Evolutionary conservation across 2,113 vertebrate species (phyloP).

Genomic region (Aspiorhynchus laticeps): DNA sequence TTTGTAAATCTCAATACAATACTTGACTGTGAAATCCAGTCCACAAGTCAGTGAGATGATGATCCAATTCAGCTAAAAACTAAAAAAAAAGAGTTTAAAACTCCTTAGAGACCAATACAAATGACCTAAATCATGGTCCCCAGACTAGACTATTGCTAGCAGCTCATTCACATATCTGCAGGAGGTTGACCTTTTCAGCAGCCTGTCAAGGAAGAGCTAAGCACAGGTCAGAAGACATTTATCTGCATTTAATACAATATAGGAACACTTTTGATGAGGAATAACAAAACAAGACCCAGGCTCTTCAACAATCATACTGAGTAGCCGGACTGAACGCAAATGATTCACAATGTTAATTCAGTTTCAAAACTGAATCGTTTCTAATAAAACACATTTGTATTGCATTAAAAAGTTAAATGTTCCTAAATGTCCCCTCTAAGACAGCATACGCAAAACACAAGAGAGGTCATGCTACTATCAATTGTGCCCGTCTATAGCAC

Average conservation of each 20-base stretch:
- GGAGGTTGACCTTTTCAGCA: conserved; percentile 29
- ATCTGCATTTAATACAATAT: conserved; percentile 21
- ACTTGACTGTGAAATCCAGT: conserved; percentile 3
- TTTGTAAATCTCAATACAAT: background rate
- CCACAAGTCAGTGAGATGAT: background rate
- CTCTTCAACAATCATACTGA: background rate
- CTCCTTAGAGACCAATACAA: background rate
- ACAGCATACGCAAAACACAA: conserved; percentile 65
- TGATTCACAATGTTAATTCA: conserved; percentile 22
- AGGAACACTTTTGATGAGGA: conserved; percentile 19
- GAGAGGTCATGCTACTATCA: conserved; percentile 64
- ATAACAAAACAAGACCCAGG: conserved; percentile 2
- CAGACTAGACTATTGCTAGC: conserved; percentile 26
- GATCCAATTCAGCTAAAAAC: background rate
- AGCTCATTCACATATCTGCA: conserved; percentile 18
- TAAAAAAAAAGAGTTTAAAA: background rate
- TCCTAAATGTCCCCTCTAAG: conserved; percentile 63
- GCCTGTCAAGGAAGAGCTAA: conserved; percentile 27
- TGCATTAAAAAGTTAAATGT: background rate
- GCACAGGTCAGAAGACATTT: conserved; percentile 14
- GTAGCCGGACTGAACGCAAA: conserved; percentile 17
- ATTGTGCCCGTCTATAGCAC: conserved; percentile 42
- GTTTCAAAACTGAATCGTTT: background rate
- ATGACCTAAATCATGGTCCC: background rate
- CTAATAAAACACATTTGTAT: conserved; percentile 19